Evolutionary conservation across 2,797 vertebrate species (phyloP).

Genomic region (Acanthiza pusilla): DNA sequence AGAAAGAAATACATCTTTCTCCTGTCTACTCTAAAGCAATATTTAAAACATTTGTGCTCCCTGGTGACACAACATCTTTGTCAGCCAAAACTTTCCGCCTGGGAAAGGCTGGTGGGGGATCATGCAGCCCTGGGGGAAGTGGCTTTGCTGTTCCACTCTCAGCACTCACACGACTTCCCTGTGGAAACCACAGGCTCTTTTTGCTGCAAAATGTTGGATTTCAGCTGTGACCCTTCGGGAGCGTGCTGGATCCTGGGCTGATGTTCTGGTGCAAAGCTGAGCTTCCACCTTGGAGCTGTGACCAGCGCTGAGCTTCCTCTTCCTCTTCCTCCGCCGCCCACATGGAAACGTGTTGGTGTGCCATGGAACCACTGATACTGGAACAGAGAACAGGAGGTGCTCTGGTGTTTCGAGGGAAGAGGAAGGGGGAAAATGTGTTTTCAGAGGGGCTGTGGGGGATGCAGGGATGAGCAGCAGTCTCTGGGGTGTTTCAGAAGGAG

Average conservation of each 20-base stretch:
- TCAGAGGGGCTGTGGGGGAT: rapidly evolving
- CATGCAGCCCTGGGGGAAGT: neutral
- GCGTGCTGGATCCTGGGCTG: neutral
- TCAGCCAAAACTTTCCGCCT: neutral
- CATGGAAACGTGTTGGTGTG: rapidly evolving
- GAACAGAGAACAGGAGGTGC: neutral
- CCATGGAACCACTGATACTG: neutral
- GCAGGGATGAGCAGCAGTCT: no score
- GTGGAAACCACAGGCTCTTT: neutral
- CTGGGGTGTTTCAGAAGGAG: neutral
- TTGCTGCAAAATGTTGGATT: neutral
- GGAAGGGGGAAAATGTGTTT: neutral
- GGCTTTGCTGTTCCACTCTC: slow-evolving; percentile 1
- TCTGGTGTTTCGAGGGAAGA: neutral
- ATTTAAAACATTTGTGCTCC: neutral
- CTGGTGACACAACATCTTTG: neutral
- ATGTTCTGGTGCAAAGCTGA: neutral
- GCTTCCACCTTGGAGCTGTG: neutral
- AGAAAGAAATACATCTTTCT: neutral
- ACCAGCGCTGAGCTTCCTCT: neutral
- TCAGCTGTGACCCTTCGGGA: rapidly evolving
- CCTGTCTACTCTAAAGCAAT: neutral
- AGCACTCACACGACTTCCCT: neutral
- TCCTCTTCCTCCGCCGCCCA: neutral
- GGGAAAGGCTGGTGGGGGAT: neutral